Conservation (phyloP, 2,113 vertebrate species). For the Bungarus multicinctus region DNA sequence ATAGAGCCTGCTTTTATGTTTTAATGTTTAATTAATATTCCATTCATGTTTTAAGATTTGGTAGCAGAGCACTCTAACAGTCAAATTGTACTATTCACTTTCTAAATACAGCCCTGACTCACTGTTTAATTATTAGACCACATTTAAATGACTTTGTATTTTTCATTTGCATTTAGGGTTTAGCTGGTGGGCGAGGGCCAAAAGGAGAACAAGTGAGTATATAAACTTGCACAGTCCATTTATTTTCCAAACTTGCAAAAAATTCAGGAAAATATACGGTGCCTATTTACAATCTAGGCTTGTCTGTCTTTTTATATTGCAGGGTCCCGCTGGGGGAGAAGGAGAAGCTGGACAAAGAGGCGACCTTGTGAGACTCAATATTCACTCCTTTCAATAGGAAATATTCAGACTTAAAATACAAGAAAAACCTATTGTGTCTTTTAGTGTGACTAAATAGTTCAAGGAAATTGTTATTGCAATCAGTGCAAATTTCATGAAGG, state of each 20-base stretch:
- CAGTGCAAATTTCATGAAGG: neutral
- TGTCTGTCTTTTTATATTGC: constrained; percentile 31
- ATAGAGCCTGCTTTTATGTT: neutral
- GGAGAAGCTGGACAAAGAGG: constrained; percentile 89
- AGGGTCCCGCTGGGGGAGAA: constrained; percentile 90
- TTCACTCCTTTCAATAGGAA: constrained; percentile 17
- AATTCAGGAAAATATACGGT: neutral
- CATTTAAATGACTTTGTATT: neutral
- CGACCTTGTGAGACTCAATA: constrained; percentile 76
- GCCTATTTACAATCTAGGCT: constrained; percentile 17
- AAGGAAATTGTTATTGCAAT: neutral
- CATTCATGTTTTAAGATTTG: neutral
- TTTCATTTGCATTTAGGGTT: constrained; percentile 75
- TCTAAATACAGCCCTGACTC: neutral
- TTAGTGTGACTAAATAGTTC: neutral
- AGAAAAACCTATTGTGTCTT: neutral
- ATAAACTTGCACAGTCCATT: neutral
- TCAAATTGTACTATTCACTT: neutral
- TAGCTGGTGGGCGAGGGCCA: constrained; percentile 82
- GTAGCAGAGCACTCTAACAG: neutral
- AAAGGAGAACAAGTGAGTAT: constrained; percentile 89
- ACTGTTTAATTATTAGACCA: neutral
- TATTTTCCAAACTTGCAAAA: neutral
- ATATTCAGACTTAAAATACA: neutral
- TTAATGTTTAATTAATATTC: neutral